Percentiles rank a stretch among this genome's conserved stretches.
Conservation (phyloP, 2,888 invertebrate species). For the Schizotus pectinicornis region DNA sequence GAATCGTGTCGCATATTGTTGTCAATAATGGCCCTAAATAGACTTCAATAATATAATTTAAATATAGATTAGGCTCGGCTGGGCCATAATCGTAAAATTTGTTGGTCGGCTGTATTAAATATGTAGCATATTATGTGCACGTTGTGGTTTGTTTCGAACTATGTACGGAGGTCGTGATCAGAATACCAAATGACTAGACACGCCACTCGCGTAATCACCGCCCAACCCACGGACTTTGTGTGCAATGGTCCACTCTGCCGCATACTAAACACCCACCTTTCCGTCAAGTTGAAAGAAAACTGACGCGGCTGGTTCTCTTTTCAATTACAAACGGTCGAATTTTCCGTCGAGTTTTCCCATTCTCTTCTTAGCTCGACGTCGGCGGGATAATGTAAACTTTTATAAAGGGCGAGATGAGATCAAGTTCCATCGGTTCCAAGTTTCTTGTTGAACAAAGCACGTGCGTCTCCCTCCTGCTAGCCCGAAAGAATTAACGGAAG, state of each 20-base stretch:
- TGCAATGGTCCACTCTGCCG: not conserved
- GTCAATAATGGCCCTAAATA: conserved; percentile 21
- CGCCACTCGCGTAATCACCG: conserved; percentile 15
- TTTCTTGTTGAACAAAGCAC: conserved; percentile 35
- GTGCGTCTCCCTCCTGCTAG: conserved; percentile 33
- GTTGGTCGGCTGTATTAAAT: conserved; percentile 17
- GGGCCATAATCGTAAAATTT: conserved; percentile 21
- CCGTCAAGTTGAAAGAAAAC: not conserved
- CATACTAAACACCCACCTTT: conserved; percentile 9
- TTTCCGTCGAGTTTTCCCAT: not conserved
- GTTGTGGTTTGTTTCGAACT: conserved; percentile 27
- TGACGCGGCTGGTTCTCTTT: not conserved
- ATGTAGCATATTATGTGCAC: conserved; percentile 25
- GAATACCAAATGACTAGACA: conserved; percentile 11
- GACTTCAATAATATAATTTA: conserved; percentile 26
- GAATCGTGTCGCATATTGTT: conserved; percentile 16
- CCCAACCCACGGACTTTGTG: not conserved
- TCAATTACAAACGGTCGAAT: conserved; percentile 4
- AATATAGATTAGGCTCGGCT: conserved; percentile 18
- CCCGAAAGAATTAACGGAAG: conserved; percentile 44
- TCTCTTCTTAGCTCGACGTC: not conserved
- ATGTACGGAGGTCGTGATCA: conserved; percentile 24
- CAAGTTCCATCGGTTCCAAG: conserved; percentile 30
- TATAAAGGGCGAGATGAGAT: conserved; percentile 30
- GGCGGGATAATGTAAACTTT: conserved; percentile 30